phyloP scores from a whole-genome alignment of 1,140 invertebrate genomes.

The Trinorchestia longiramus region DNA sequence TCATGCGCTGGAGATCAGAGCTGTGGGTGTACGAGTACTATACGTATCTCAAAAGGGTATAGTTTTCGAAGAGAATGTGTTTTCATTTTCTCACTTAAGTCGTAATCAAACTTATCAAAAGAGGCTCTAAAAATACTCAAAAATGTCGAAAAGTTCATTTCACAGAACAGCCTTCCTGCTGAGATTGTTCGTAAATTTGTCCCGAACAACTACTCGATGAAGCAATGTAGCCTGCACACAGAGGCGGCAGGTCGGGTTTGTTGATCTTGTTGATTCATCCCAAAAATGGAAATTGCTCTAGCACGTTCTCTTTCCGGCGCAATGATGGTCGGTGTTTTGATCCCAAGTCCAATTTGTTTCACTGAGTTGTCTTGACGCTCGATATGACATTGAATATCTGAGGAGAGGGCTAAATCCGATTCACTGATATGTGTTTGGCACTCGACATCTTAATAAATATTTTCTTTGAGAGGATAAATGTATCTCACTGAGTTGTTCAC shows the following conservation, averaged over 20 bases:
- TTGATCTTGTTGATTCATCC: too few relatives aligned
- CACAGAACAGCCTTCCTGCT: not conserved
- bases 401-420: too few relatives aligned
- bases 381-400: too few relatives aligned
- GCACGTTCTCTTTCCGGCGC: too few relatives aligned
- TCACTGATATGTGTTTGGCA: too few relatives aligned
- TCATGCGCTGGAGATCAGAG: not conserved
- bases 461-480: too few relatives aligned
- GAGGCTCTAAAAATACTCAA: not conserved
- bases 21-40: not conserved
- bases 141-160: not conserved
- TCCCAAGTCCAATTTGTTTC: too few relatives aligned
- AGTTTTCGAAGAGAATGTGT: not conserved
- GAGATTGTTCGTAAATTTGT: not conserved
- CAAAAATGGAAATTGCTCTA: too few relatives aligned
- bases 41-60: not conserved
- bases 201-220: not conserved
- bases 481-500: too few relatives aligned
- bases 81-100: not conserved
- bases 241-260: not conserved
- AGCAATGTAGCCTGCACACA: not conserved
- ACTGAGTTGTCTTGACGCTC: too few relatives aligned
- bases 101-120: not conserved
- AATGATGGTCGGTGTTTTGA: too few relatives aligned
- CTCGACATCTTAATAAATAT: too few relatives aligned